These are phyloP conservation scores for Leptothorax acervorum DNA, from an alignment of 2,888 invertebrate genomes.

Conservation along the genomic window DNA sequence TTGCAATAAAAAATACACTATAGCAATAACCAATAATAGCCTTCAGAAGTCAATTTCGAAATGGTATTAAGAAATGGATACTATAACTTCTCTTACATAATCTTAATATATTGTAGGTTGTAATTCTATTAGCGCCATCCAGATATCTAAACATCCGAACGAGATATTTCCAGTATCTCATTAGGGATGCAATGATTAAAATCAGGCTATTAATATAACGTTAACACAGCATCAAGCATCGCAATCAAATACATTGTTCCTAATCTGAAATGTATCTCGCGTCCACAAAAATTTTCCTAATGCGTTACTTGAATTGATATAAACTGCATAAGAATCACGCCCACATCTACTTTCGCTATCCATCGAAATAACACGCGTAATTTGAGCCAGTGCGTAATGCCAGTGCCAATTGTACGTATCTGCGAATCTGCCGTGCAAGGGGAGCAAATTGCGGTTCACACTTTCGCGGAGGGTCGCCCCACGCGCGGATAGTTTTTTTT, in stretches of 20 bases:
- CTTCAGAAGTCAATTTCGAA: not conserved
- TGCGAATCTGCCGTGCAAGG: conserved; percentile 25
- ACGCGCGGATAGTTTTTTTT: conserved; percentile 42
- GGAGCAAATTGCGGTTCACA: conserved; percentile 65
- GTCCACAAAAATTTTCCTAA: not conserved
- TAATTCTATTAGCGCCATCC: not conserved
- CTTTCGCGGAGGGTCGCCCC: conserved; percentile 54
- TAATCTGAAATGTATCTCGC: not conserved
- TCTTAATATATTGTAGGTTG: not conserved
- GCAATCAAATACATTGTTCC: not conserved
- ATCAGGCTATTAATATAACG: not conserved
- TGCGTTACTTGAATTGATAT: not conserved
- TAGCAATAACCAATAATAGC: not conserved
- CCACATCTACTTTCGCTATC: not conserved
- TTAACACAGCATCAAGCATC: not conserved
- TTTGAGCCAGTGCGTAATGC: conserved; percentile 43
- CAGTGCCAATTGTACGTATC: conserved; percentile 39
- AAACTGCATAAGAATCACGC: conserved; percentile 1
- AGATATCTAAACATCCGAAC: not conserved
- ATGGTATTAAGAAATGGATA: not conserved
- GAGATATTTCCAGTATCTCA: not conserved
- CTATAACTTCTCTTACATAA: not conserved
- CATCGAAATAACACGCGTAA: conserved; percentile 46
- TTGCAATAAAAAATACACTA: not conserved
- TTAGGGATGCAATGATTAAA: not conserved